These are phyloP conservation scores for Cygnus atratus DNA, from an alignment of 2,113 vertebrate species.

Conservation along the genomic window DNA sequence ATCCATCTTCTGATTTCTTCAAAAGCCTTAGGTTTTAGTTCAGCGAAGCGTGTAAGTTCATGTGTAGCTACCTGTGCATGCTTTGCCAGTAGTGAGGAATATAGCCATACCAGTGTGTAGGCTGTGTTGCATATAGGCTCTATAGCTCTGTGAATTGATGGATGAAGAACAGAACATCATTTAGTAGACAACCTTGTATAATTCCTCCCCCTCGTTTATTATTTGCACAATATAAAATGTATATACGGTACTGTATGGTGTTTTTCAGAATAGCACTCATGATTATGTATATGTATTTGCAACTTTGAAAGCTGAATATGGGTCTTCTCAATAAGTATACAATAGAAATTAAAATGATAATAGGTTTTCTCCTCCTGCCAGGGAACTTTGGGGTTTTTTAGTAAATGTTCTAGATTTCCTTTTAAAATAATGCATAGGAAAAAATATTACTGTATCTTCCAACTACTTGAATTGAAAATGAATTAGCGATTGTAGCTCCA, in stretches of 20 bases:
- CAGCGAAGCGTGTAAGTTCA: not conserved
- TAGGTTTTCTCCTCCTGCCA: not conserved
- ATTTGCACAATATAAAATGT: not conserved
- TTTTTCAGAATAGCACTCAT: not conserved
- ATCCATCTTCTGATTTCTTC: not conserved
- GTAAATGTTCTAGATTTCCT: not conserved
- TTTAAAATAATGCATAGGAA: not conserved
- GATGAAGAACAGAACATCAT: not conserved
- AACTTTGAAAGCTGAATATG: not conserved
- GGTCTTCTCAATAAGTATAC: not conserved
- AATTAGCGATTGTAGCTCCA: not conserved
- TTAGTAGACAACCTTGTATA: not conserved
- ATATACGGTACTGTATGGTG: not conserved
- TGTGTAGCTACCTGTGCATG: fast-evolving
- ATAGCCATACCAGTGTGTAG: not conserved
- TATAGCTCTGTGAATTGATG: not conserved
- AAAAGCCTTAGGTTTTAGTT: not conserved
- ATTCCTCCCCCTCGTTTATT: not conserved
- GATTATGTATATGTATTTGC: not conserved
- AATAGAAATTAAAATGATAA: not conserved
- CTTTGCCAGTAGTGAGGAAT: not conserved
- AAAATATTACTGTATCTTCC: not conserved
- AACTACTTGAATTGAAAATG: not conserved
- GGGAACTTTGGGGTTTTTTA: not conserved
- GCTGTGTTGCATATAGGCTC: not conserved